phyloP scores from a whole-genome alignment of 2,113 vertebrate genomes.

The Andinoacara biseriatus region DNA sequence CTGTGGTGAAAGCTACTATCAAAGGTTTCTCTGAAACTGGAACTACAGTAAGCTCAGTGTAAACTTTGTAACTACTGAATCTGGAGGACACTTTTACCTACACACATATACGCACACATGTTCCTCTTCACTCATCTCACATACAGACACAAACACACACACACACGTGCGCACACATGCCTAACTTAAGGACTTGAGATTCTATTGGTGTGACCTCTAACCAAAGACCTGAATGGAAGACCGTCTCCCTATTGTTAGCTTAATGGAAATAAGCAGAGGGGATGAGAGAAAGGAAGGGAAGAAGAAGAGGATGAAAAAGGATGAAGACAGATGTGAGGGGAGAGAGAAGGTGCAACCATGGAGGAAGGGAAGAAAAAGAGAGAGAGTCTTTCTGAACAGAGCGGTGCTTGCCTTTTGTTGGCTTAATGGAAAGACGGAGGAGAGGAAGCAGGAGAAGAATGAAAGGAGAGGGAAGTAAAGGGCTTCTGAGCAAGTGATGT shows the following conservation, averaged over 20 bases:
- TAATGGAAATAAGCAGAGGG: conserved; percentile 65
- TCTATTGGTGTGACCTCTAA: conserved; percentile 72
- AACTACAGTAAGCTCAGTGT: background rate
- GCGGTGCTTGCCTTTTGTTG: conserved; percentile 63
- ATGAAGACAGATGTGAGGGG: conserved; percentile 25
- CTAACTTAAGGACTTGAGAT: conserved; percentile 50
- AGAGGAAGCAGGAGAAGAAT: conserved; percentile 61
- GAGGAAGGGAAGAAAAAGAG: conserved; percentile 39
- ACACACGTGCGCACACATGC: conserved; percentile 18
- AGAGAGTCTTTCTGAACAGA: conserved; percentile 41
- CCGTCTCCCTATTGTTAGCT: conserved; percentile 65
- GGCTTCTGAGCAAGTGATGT: conserved; percentile 57
- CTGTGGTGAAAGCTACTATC: background rate
- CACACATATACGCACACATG: background rate
- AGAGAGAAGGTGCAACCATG: conserved; percentile 59
- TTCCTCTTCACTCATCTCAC: background rate
- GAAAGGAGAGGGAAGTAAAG: conserved; percentile 57
- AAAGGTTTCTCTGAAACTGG: background rate
- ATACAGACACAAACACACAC: background rate
- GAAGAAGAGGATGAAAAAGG: conserved; percentile 48
- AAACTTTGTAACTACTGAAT: background rate
- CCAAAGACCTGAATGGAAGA: conserved; percentile 63
- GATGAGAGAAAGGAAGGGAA: conserved; percentile 43
- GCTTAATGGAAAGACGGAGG: conserved; percentile 73
- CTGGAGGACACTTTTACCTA: background rate